These are phyloP conservation scores for Hirtodrosophila histrioides DNA, from an alignment of 2,888 invertebrate genomes.

Conservation along the genomic window DNA sequence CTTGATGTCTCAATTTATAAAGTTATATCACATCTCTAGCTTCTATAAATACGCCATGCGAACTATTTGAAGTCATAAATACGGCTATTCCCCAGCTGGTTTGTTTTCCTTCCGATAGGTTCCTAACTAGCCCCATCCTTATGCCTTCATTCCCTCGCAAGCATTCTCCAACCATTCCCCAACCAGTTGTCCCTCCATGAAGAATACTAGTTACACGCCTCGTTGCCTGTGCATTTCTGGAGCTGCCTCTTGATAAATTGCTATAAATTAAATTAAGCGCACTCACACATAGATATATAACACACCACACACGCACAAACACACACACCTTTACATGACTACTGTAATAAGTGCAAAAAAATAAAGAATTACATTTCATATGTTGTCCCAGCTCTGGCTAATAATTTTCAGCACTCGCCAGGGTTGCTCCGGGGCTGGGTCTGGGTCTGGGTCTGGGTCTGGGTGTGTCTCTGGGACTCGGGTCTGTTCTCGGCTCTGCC, in stretches of 20 bases:
- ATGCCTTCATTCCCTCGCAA: constrained; percentile 1
- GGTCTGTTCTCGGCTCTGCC: constrained; percentile 33
- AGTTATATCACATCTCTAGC: no score
- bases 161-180: background rate
- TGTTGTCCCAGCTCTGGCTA: constrained; percentile 49
- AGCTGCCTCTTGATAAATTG: constrained; percentile 67
- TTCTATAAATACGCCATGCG: no score
- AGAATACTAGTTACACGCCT: constrained; percentile 60
- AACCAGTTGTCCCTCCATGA: constrained; percentile 15
- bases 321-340: constrained; percentile 25
- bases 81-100: background rate
- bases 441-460: background rate
- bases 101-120: background rate
- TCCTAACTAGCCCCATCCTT: constrained; percentile 8
- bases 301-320: constrained; percentile 18
- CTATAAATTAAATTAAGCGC: constrained; percentile 73
- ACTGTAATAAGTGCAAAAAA: constrained; percentile 53
- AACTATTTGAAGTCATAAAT: constrained; percentile 6
- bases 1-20: no score
- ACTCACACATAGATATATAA: constrained; percentile 23
- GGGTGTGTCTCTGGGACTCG: constrained; percentile 1
- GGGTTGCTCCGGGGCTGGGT: constrained; percentile 17
- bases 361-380: constrained; percentile 68
- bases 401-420: constrained; percentile 56
- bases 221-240: constrained; percentile 59